A percentile compares a stretch with the other conserved stretches of the same genome.
Evolutionary conservation across 1,140 invertebrate genomes (phyloP).

Genomic region (Papilio glaucus): DNA sequence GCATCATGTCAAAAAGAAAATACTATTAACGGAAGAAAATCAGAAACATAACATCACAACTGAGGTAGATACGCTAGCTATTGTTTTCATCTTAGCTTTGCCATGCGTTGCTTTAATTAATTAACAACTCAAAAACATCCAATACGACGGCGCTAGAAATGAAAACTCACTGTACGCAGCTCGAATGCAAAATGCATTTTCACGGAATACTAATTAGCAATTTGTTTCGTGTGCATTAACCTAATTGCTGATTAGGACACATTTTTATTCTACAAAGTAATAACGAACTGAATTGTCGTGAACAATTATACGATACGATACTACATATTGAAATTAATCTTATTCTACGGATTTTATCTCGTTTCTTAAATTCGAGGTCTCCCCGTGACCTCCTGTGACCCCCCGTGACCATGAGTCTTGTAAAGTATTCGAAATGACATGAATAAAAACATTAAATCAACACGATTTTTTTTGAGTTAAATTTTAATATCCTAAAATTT

Average conservation of each 20-base stretch:
- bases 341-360: no score
- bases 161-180: neutral
- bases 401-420: no score
- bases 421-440: no score
- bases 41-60: neutral
- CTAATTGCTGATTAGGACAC: neutral
- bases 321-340: no score
- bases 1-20: neutral
- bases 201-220: neutral
- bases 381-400: no score
- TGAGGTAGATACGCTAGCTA: neutral
- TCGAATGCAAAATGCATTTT: neutral
- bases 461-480: no score
- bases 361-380: no score
- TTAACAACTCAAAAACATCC: conserved; percentile 11
- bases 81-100: neutral
- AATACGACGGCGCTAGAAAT: neutral
- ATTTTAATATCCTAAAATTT: no score
- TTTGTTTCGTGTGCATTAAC: neutral
- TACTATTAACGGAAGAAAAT: neutral
- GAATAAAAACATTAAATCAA: no score
- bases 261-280: neutral
- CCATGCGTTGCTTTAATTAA: neutral
- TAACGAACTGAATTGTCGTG: neutral
- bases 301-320: no score